Conservation (phyloP, 2,113 vertebrate genomes). For the Azemiops feae region DNA sequence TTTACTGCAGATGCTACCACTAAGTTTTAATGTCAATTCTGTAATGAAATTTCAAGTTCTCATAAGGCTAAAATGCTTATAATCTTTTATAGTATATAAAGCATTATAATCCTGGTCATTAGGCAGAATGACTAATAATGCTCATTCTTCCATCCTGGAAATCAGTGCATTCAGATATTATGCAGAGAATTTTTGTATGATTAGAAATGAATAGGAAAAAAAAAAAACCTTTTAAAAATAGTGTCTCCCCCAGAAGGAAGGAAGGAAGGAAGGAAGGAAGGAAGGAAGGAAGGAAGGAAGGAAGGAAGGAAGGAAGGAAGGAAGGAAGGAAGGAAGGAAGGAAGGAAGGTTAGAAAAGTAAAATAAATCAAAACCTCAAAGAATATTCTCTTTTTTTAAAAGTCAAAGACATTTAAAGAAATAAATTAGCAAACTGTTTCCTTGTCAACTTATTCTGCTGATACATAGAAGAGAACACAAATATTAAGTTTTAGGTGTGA, state of each 20-base stretch:
- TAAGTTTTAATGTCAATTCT: not conserved
- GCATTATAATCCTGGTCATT: not conserved
- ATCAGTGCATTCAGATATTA: not conserved
- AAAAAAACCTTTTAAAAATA: not conserved
- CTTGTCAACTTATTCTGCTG: not conserved
- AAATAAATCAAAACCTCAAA: not conserved
- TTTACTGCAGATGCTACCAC: slow-evolving; percentile 19
- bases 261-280: too few species aligned
- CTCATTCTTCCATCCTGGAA: not conserved
- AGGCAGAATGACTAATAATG: not conserved
- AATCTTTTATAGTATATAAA: not conserved
- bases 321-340: not conserved
- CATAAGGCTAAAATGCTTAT: not conserved
- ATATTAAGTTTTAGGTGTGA: not conserved
- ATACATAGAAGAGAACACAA: not conserved
- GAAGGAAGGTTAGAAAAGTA: not conserved
- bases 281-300: too few species aligned
- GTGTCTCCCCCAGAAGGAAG: not conserved
- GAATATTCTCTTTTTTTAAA: not conserved
- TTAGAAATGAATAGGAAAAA: not conserved
- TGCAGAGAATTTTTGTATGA: not conserved
- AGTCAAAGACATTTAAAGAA: not conserved
- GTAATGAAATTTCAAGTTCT: not conserved
- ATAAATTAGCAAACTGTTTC: not conserved
- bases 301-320: not conserved